Base-by-base conservation (phyloP, 1,140 invertebrate species). In the Leptonema lineaticorne region DNA sequence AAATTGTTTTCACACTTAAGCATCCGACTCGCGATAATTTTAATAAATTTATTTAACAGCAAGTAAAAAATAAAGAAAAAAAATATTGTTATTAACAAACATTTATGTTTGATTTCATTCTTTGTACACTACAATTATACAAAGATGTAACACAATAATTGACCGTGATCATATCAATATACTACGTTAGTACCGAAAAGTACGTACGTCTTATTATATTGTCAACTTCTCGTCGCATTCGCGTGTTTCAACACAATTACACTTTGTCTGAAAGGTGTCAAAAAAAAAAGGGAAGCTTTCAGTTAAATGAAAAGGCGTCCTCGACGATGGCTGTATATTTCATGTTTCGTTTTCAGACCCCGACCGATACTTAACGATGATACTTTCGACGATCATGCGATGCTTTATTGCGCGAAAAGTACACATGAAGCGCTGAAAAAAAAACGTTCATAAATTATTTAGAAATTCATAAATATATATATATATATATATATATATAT, bases 261-360 rank as follows among this genome's bases (percentile, higher is more conserved):
- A 53, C 6, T 18, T 28, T 29, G 18, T 1, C 57, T 59, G 60
- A n/a, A 28, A 64, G 41, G 48, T 64, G 66, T 68, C 66, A 71
- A 71, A 71, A 64, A 56, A 46, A 68, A 45, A 58, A n/a, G n/a
- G n/a, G n/a, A n/a, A 37, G 69, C 69, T 71, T 71, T 71, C 69
- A 71, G 27, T 53, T 64, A 64, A 65, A 68, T 71, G 67, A 71
- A 71, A 71, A 68, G 66, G 67, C 69, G 67, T 71, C 66, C 69
- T 68, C 37, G 29, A 53, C 41, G 57, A 67, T 63, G 56, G 48
- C 22, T 6, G 41, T 30, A 28, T 45, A 37, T 58, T 64, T 18
- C 48, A 41, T 68, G 46, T 37, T 53, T 53, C 16, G 37, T 41
- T 41, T 41, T 37, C 33, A 56, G 9, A 16, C 56, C 26, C 20